Base-by-base conservation (phyloP, 1,140 invertebrate species). In the Drosophila willistoni region DNA sequence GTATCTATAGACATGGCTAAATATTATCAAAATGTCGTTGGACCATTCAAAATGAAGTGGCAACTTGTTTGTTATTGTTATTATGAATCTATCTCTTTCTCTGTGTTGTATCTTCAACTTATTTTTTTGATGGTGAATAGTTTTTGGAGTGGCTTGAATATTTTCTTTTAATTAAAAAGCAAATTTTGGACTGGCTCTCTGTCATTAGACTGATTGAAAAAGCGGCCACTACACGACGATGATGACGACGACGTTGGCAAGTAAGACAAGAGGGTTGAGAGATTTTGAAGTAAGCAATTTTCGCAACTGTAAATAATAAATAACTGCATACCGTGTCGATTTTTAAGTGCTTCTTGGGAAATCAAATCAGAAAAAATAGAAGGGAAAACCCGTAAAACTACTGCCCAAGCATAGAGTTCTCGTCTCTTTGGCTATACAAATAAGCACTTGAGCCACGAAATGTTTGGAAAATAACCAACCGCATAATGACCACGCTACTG, bases 81-180 rank as follows among this genome's bases (percentile, higher is more conserved):
- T 87, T 81, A 89, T 80, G 69, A 34, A 57, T 74, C 44, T 76
- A 51, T 60, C 66, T 64, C 66, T 69, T 36, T 42, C 51, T 55
- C 47, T 44, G 59, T 66, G 66, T 59, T 69, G 42, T 62, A 12
- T 41, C 29, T 57, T 6, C 19, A 47, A 65, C 17, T 36, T 68
- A 44, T 75, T 67, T 64, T 67, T 64, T 68, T 36, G 39, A 51
- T 56, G n/a, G 61, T 57, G 22, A 77, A 57, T 87, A 87, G 81
- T 82, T 87, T 78, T 74, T 87, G 62, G 66, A 89, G 84, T 89
- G 80, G 62, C 70, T 69, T 33, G 63, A 51, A 51, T 87, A 87
- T 87, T 87, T 87, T 87, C 84, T 72, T 90, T 87, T 87, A 87
- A 87, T 87, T 87, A 87, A 87, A 87, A 87, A 81, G 80, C 84